Evolutionary conservation across 2,888 invertebrate genomes (phyloP).

Genomic region (Tetramorium bicarinatum): DNA sequence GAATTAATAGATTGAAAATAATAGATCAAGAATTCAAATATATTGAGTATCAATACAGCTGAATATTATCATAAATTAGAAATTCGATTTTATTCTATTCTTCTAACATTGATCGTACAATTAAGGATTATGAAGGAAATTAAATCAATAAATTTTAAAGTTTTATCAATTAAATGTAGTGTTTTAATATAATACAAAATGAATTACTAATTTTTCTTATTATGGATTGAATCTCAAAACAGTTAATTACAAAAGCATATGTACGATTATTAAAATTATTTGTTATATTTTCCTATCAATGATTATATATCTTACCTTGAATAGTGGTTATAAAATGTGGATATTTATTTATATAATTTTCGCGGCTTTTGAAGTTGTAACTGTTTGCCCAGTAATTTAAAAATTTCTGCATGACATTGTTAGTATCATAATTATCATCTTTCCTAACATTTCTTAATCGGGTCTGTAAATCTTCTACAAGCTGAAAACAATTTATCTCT

Average conservation of each 20-base stretch:
- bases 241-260: neutral
- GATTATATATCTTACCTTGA: conserved; percentile 87
- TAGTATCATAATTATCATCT: neutral
- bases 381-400: conserved; percentile 93
- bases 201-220: conserved; percentile 5
- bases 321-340: conserved; percentile 92
- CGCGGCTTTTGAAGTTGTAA: conserved; percentile 91
- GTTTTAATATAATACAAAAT: neutral
- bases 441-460: conserved; percentile 87
- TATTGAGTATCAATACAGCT: neutral
- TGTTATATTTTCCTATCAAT: neutral
- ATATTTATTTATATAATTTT: conserved; percentile 91
- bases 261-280: neutral
- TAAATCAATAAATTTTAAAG: neutral
- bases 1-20: neutral
- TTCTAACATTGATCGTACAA: neutral
- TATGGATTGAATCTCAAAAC: neutral
- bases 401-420: conserved; percentile 87
- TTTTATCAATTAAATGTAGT: neutral
- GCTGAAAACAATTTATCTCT: conserved; percentile 82
- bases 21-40: neutral
- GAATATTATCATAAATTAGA: neutral
- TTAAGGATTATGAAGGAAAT: neutral
- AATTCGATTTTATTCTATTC: neutral
- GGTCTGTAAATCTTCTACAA: conserved; percentile 88